Conservation (phyloP, 1,140 invertebrate genomes). For the Drosophila prosaltans region DNA sequence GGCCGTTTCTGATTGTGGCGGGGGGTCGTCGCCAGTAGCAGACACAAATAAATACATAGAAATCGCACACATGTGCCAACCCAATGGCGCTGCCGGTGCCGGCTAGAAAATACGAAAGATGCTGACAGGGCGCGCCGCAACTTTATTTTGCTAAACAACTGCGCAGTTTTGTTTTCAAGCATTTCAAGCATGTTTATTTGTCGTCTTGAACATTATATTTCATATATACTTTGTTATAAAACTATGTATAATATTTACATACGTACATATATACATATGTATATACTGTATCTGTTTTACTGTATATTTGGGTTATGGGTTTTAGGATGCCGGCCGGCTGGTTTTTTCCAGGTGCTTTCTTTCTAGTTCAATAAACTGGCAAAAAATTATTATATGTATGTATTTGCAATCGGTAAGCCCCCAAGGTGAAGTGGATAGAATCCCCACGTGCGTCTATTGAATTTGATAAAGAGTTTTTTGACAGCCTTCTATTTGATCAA, state of each 20-base stretch:
- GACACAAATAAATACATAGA: slow-evolving; percentile 1
- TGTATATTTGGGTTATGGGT: slow-evolving; percentile 32
- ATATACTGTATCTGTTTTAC: no score
- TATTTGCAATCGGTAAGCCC: slow-evolving; percentile 23
- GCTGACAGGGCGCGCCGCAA: slow-evolving; percentile 14
- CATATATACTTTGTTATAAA: slow-evolving; percentile 34
- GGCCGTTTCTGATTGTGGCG: neutral
- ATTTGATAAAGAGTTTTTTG: slow-evolving; percentile 33
- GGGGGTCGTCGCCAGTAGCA: neutral
- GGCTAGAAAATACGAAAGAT: slow-evolving; percentile 22
- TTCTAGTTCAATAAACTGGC: slow-evolving; percentile 59
- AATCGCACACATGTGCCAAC: slow-evolving; percentile 3
- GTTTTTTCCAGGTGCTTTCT: slow-evolving; percentile 45
- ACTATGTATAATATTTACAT: slow-evolving; percentile 21
- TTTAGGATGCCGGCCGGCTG: slow-evolving; percentile 48
- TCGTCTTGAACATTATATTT: slow-evolving; percentile 5
- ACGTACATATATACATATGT: slow-evolving; percentile 18
- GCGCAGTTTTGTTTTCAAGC: slow-evolving; percentile 42
- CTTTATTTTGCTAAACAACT: slow-evolving; percentile 35
- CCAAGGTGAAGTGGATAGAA: slow-evolving; percentile 50
- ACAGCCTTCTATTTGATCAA: slow-evolving; percentile 38
- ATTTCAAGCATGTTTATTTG: slow-evolving; percentile 34
- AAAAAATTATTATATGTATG: slow-evolving; percentile 7
- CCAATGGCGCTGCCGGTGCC: slow-evolving; percentile 17
- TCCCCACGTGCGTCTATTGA: slow-evolving; percentile 34